Evolutionary conservation across 2,888 invertebrate species (phyloP).

Genomic region (Graphium colonna): DNA sequence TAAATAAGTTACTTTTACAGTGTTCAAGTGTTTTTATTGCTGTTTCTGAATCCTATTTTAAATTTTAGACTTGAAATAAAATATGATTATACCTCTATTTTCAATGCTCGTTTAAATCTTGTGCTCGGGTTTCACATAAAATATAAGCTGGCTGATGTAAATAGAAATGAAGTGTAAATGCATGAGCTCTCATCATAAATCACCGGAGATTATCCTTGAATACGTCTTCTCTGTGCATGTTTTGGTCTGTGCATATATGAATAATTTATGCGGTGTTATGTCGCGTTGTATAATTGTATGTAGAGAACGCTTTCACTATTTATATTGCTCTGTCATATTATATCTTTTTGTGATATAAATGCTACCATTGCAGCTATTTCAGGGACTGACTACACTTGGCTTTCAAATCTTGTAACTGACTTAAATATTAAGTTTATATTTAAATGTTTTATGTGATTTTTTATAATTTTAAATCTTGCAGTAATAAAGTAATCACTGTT

Average conservation of each 20-base stretch:
- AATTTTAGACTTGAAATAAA: constrained; percentile 21
- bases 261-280: constrained; percentile 54
- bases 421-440: too few species aligned
- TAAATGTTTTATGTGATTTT: too few species aligned
- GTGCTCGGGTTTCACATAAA: constrained; percentile 25
- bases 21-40: constrained; percentile 5
- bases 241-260: constrained; percentile 54
- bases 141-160: constrained; percentile 43
- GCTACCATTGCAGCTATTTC: too few species aligned
- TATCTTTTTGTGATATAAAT: background rate
- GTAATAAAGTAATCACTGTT: too few species aligned
- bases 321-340: constrained; percentile 8
- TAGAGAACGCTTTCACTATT: constrained; percentile 5
- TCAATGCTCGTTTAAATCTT: constrained; percentile 31
- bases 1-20: too few species aligned
- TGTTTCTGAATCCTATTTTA: constrained; percentile 4
- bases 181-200: constrained; percentile 68
- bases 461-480: too few species aligned
- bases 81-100: constrained; percentile 24
- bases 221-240: constrained; percentile 55
- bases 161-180: constrained; percentile 54
- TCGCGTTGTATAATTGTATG: constrained; percentile 20
- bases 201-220: constrained; percentile 69
- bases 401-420: too few species aligned
- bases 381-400: too few species aligned